Percentiles rank a stretch among this genome's conserved stretches.
These are phyloP conservation scores for Cochlearius cochlearius DNA, from an alignment of 2,113 vertebrate genomes.

Conservation along the genomic window DNA sequence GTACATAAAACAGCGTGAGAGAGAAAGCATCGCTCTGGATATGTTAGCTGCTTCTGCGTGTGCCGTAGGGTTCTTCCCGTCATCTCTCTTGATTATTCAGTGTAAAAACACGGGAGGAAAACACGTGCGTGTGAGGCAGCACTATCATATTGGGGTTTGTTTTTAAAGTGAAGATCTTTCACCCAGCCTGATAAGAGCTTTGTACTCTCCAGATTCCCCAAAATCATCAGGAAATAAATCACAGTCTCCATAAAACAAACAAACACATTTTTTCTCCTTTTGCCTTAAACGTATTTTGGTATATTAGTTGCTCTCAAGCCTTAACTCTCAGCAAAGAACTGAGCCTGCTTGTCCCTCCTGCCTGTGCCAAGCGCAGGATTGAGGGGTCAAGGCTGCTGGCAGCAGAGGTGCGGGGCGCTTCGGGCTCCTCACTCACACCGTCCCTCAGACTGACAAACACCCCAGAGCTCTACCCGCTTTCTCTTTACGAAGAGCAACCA, in stretches of 20 bases:
- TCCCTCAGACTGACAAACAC: not conserved
- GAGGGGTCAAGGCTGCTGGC: not conserved
- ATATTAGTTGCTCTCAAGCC: not conserved
- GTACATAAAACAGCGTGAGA: not conserved
- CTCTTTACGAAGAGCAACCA: not conserved
- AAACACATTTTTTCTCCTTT: not conserved
- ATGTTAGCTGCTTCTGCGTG: not conserved
- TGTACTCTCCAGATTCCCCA: not conserved
- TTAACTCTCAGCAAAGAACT: not conserved
- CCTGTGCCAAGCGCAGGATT: accelerated
- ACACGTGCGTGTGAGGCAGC: not conserved
- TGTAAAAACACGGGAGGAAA: not conserved
- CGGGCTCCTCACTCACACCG: accelerated
- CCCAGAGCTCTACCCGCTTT: not conserved
- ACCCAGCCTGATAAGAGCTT: not conserved
- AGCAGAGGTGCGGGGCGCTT: not conserved
- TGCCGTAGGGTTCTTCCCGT: not conserved
- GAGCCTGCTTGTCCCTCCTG: not conserved
- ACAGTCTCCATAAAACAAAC: not conserved
- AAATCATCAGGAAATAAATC: not conserved
- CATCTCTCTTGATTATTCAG: not conserved
- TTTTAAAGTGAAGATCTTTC: not conserved
- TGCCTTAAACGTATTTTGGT: not conserved
- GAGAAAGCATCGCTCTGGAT: not conserved
- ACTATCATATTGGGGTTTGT: not conserved